Evolutionary conservation across 2,797 vertebrate species (phyloP).

Genomic region (Fistularia tabacaria): DNA sequence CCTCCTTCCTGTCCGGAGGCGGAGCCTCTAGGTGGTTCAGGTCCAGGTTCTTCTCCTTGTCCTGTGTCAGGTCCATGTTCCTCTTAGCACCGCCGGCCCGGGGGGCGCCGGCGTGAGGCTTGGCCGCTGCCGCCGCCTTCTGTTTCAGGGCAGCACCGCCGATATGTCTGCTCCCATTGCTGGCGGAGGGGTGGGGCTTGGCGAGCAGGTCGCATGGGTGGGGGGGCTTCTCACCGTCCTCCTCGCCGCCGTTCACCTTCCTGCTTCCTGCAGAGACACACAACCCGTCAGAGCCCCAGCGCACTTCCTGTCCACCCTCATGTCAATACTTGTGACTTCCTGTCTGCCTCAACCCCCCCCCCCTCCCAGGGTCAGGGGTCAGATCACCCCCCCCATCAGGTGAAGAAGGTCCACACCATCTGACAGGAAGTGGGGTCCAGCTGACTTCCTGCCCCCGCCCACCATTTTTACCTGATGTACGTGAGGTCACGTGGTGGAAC

Average conservation of each 20-base stretch:
- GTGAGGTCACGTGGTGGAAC: no score
- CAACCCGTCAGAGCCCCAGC: conserved; percentile 40
- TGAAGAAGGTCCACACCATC: no score
- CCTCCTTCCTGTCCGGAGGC: conserved; percentile 77
- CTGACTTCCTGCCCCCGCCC: no score
- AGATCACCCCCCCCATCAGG: no score
- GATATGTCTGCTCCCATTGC: conserved; percentile 83
- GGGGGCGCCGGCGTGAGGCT: conserved; percentile 76
- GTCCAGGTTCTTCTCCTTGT: conserved; percentile 77
- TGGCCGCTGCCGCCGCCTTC: conserved; percentile 76
- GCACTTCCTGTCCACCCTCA: background rate
- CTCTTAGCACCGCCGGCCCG: conserved; percentile 84
- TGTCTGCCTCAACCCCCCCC: no score
- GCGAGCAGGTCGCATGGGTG: conserved; percentile 73
- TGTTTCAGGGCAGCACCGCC: conserved; percentile 74
- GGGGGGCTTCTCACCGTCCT: conserved; percentile 79
- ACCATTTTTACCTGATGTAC: no score
- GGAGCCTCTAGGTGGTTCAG: conserved; percentile 59
- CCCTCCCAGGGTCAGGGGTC: no score
- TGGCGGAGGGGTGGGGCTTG: conserved; percentile 75
- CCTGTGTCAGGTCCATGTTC: conserved; percentile 89
- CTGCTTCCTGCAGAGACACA: conserved; percentile 79
- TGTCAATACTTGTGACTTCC: background rate
- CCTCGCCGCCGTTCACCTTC: conserved; percentile 82
- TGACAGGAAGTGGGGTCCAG: no score